These are phyloP conservation scores for Anhinga anhinga DNA, from an alignment of 2,113 vertebrate genomes.

Conservation along the genomic window DNA sequence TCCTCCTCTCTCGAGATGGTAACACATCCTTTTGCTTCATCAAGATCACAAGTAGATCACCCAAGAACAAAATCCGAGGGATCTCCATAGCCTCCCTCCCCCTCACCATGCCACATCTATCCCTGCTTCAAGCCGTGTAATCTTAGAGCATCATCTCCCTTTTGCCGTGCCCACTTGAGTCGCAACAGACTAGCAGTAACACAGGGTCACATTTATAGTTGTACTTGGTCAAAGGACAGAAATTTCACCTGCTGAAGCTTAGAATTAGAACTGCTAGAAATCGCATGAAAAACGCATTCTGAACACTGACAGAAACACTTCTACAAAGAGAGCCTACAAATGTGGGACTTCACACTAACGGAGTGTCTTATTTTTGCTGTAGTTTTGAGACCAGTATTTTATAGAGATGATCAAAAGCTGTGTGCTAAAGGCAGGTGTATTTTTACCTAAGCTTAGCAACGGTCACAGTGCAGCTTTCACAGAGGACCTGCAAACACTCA, in stretches of 20 bases:
- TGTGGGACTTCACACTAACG: background rate
- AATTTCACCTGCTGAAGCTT: background rate
- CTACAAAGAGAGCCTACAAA: background rate
- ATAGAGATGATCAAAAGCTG: background rate
- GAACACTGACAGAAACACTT: background rate
- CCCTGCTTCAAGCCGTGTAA: background rate
- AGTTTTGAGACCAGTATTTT: background rate
- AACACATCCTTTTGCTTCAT: background rate
- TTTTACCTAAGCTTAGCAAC: background rate
- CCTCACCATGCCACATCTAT: background rate
- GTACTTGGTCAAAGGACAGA: background rate
- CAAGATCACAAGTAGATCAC: background rate
- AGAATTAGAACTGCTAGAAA: background rate
- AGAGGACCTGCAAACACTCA: background rate
- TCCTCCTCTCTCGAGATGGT: background rate
- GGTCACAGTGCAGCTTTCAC: background rate
- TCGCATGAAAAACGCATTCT: background rate
- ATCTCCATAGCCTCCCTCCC: background rate
- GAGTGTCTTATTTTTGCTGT: background rate
- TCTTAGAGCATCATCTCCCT: background rate
- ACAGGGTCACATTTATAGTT: accelerated
- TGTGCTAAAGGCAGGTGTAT: accelerated
- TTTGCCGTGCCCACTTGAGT: background rate
- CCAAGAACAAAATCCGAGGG: background rate
- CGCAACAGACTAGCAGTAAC: background rate